Conservation (phyloP, 2,888 invertebrate species). For the Gastracanthus pulcherrimus region DNA sequence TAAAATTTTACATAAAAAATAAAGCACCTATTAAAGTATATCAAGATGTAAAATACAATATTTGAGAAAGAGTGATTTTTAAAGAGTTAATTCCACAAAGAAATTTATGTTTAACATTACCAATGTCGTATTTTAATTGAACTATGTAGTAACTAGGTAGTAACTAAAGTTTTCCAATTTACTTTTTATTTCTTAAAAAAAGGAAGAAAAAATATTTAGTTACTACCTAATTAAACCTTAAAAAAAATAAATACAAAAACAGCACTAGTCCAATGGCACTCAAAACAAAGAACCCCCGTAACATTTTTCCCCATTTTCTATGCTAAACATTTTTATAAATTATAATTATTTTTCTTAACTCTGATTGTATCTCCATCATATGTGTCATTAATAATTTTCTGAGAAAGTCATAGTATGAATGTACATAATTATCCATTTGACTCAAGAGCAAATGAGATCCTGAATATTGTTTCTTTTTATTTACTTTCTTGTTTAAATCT, state of each 20-base stretch:
- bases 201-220: background rate
- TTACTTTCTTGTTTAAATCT: background rate
- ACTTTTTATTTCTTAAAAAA: background rate
- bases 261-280: conserved; percentile 36
- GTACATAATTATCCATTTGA: background rate
- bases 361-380: background rate
- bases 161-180: background rate
- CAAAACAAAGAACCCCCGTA: background rate
- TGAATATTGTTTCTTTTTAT: background rate
- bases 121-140: background rate
- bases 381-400: background rate
- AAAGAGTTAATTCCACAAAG: background rate
- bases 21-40: too few species aligned
- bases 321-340: background rate
- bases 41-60: too few species aligned
- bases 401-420: background rate
- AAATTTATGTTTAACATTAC: background rate
- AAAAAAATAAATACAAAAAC: conserved; percentile 19
- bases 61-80: too few species aligned
- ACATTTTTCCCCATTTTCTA: background rate
- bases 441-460: background rate
- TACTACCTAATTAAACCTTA: background rate
- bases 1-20: too few species aligned
- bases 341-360: background rate
- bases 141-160: background rate